Percentiles rank a stretch among this genome's conserved stretches.
phyloP scores from a whole-genome alignment of 1,140 invertebrate genomes.

The Vollenhovia emeryi region DNA sequence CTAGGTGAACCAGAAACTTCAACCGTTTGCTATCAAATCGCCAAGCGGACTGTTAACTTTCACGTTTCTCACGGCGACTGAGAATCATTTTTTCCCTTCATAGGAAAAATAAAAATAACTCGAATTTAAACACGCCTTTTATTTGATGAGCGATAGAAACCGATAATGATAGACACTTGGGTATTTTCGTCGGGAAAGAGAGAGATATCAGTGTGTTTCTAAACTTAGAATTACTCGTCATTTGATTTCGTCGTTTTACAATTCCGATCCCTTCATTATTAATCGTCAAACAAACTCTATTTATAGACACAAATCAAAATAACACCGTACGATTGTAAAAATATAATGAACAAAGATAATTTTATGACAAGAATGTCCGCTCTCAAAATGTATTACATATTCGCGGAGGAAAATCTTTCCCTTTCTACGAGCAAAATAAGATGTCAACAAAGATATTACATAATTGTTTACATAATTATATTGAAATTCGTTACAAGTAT shows the following conservation, averaged over 20 bases:
- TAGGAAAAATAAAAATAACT: constrained; percentile 8
- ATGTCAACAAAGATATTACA: background rate
- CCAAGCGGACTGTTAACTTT: constrained; percentile 33
- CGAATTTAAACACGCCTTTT: background rate
- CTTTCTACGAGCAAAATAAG: background rate
- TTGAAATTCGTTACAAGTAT: background rate
- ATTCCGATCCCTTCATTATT: background rate
- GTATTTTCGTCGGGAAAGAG: background rate
- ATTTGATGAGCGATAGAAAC: background rate
- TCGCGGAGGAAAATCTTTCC: background rate
- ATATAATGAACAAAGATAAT: background rate
- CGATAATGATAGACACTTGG: background rate
- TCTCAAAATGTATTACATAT: background rate
- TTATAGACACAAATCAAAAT: background rate
- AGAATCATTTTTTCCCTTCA: background rate
- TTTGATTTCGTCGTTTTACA: background rate
- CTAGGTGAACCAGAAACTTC: constrained; percentile 32
- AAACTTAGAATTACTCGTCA: background rate
- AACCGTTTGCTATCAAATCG: constrained; percentile 37
- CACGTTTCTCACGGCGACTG: background rate
- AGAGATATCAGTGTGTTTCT: background rate
- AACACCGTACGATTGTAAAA: background rate
- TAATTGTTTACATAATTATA: constrained; percentile 22
- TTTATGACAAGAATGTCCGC: background rate
- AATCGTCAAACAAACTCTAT: background rate